A percentile compares a stretch with the other conserved stretches of the same genome.
These are phyloP conservation scores for Hyles vespertilio DNA, from an alignment of 1,140 invertebrate genomes.

Conservation along the genomic window DNA sequence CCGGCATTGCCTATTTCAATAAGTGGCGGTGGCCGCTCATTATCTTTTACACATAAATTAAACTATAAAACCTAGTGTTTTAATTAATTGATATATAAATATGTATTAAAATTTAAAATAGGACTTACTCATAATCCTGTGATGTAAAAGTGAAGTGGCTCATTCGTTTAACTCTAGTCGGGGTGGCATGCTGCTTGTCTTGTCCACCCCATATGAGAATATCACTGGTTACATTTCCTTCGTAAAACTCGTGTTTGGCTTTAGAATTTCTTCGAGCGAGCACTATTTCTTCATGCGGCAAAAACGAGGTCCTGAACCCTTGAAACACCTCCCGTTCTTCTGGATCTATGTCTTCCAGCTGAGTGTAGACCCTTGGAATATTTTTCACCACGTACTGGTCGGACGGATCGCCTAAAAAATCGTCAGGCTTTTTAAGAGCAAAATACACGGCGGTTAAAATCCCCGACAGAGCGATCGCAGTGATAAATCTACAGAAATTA, in stretches of 20 bases:
- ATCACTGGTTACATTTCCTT: constrained; percentile 43
- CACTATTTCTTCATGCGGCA: constrained; percentile 53
- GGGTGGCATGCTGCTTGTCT: constrained; percentile 19
- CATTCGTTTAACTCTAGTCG: constrained; percentile 49
- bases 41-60: neutral
- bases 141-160: constrained; percentile 45
- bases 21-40: too few species aligned
- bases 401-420: constrained; percentile 47
- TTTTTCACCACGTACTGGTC: constrained; percentile 53
- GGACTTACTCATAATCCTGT: constrained; percentile 50
- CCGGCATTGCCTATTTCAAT: too few species aligned
- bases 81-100: too few species aligned
- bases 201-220: constrained; percentile 38
- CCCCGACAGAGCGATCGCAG: constrained; percentile 28
- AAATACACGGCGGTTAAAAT: constrained; percentile 37
- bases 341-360: constrained; percentile 50
- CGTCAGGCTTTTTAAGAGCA: constrained; percentile 38
- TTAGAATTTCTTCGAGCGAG: constrained; percentile 29
- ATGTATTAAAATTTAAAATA: too few species aligned
- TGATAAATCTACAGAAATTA: constrained; percentile 45
- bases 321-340: constrained; percentile 65
- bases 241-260: constrained; percentile 28
- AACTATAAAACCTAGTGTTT: neutral
- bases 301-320: constrained; percentile 62
- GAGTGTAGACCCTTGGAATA: constrained; percentile 52